phyloP scores from a whole-genome alignment of 2,888 invertebrate species.

The Stictocephala bisonia region DNA sequence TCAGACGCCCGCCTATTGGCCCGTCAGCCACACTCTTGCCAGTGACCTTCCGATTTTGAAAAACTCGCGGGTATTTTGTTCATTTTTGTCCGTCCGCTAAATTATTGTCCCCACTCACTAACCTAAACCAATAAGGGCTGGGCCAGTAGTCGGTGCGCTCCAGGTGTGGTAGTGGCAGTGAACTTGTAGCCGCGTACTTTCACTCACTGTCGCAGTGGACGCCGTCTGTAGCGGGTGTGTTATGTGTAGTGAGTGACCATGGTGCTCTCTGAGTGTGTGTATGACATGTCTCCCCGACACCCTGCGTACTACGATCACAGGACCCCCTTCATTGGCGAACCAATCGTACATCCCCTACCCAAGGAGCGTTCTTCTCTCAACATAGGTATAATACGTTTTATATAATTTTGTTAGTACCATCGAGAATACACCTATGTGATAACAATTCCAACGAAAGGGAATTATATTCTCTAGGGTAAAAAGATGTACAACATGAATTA shows the following conservation, averaged over 20 bases:
- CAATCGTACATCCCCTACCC: no score
- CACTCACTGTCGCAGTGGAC: slow-evolving; percentile 61
- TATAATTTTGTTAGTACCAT: no score
- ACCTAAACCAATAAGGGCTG: slow-evolving; percentile 41
- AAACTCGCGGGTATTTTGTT: slow-evolving; percentile 42
- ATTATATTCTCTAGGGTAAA: no score
- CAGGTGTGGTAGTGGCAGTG: slow-evolving; percentile 48
- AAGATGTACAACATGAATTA: no score
- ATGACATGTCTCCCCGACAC: slow-evolving; percentile 58
- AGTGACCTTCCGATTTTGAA: slow-evolving; percentile 50
- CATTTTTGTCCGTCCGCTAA: slow-evolving; percentile 42
- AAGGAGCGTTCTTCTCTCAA: no score
- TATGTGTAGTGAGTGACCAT: background rate
- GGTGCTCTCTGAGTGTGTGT: slow-evolving; percentile 11
- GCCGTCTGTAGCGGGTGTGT: slow-evolving; percentile 64
- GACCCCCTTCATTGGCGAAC: background rate
- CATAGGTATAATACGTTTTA: no score
- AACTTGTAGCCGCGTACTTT: slow-evolving; percentile 55
- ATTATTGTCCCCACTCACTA: slow-evolving; percentile 46
- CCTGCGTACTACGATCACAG: background rate
- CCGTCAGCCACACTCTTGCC: slow-evolving; percentile 30
- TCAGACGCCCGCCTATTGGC: slow-evolving; percentile 38
- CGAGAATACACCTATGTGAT: no score
- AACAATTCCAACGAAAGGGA: no score
- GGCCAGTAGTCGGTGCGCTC: slow-evolving; percentile 5